Conservation (phyloP, 2,113 vertebrate genomes). For the Strix uralensis region DNA sequence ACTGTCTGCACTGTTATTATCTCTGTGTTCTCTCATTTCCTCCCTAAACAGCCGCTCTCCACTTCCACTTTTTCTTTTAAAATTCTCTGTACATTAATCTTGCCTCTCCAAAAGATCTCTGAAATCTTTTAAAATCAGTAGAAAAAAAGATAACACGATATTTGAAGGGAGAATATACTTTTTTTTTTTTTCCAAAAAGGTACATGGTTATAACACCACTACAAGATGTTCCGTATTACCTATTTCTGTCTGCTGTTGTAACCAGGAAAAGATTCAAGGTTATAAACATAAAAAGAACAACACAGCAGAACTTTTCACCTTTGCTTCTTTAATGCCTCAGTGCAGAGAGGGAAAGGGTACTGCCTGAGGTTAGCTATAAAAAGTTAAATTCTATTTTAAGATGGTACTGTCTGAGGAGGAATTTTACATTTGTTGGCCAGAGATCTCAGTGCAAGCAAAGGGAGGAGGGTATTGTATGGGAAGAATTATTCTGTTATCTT, state of each 20-base stretch:
- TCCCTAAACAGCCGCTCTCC: background rate
- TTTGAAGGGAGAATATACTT: background rate
- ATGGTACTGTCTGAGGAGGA: background rate
- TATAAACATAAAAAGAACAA: background rate
- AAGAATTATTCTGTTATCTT: background rate
- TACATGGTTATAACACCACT: background rate
- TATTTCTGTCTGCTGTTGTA: background rate
- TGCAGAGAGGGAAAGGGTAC: background rate
- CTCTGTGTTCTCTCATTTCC: background rate
- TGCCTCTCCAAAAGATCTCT: background rate
- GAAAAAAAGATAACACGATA: background rate
- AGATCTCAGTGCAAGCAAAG: background rate
- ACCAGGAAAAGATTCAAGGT: background rate
- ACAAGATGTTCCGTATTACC: background rate
- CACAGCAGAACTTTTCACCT: background rate
- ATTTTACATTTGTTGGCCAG: background rate
- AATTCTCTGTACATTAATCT: background rate
- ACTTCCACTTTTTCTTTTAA: constrained; percentile 4
- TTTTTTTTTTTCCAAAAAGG: background rate
- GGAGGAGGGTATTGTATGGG: rapidly evolving
- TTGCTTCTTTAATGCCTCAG: background rate
- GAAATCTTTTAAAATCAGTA: background rate
- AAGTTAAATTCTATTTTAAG: background rate
- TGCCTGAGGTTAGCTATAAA: background rate
- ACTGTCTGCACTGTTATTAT: background rate